Evolutionary conservation across 1,140 invertebrate genomes (phyloP).

Genomic region (Drosophila ambigua): DNA sequence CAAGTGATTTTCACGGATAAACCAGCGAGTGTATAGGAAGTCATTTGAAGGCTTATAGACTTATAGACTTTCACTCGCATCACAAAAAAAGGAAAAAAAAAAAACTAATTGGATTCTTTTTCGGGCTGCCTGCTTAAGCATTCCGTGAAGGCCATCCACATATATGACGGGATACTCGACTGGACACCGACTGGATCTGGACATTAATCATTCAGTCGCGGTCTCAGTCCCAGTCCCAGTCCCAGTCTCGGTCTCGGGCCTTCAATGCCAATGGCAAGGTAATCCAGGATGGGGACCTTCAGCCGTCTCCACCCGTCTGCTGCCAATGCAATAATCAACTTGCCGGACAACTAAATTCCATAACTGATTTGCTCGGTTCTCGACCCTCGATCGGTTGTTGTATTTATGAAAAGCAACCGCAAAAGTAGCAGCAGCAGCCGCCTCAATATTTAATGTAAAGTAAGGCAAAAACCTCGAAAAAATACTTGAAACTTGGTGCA

Average conservation of each 20-base stretch:
- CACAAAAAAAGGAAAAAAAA: no score
- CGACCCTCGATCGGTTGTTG: no score
- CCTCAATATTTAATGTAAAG: no score
- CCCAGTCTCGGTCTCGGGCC: not conserved
- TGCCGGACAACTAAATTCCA: constrained; percentile 35
- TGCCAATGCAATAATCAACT: constrained; percentile 25
- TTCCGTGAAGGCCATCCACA: constrained; percentile 28
- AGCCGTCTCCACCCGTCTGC: not conserved
- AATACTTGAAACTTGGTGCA: no score
- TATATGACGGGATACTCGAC: constrained; percentile 19
- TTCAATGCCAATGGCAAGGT: constrained; percentile 52
- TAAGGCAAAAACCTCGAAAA: no score
- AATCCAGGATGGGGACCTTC: constrained; percentile 37
- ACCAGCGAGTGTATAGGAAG: constrained; percentile 13
- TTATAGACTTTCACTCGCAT: constrained; percentile 34
- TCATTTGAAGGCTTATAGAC: constrained; percentile 31
- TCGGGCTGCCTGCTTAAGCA: not conserved
- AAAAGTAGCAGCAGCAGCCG: no score
- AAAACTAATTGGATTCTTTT: constrained; percentile 22
- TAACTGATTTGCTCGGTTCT: constrained; percentile 1
- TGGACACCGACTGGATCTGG: constrained; percentile 13
- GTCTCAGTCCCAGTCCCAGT: not conserved
- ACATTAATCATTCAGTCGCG: constrained; percentile 22
- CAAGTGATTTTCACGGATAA: constrained; percentile 4
- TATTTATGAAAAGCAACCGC: no score